These are phyloP conservation scores for Hycleus cichorii DNA, from an alignment of 1,140 invertebrate genomes.

Conservation along the genomic window DNA sequence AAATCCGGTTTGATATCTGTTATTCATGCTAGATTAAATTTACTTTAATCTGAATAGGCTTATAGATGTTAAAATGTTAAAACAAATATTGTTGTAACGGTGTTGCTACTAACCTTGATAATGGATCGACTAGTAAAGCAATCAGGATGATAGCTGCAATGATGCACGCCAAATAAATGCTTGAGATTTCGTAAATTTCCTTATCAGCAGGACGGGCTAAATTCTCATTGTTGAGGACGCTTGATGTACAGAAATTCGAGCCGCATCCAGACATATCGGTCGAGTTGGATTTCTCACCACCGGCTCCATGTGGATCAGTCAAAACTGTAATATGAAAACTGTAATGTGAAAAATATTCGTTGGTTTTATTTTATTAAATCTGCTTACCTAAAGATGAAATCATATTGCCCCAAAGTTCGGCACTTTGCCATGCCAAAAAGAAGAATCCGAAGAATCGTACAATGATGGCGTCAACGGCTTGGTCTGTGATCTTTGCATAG, in stretches of 20 bases:
- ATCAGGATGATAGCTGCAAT: conserved; percentile 78
- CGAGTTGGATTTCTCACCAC: conserved; percentile 26
- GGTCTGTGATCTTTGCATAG: conserved; percentile 79
- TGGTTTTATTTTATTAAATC: not conserved
- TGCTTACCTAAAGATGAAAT: conserved; percentile 85
- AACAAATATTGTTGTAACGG: too few species aligned
- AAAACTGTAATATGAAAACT: conserved; percentile 63
- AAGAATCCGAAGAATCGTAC: conserved; percentile 97
- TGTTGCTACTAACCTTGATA: conserved; percentile 59
- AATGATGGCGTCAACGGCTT: conserved; percentile 81
- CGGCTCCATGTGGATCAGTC: conserved; percentile 61
- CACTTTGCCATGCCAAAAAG: conserved; percentile 94
- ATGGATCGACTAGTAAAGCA: conserved; percentile 79
- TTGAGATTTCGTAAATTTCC: conserved; percentile 80
- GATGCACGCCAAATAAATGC: conserved; percentile 83
- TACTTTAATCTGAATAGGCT: too few species aligned
- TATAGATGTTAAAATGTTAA: too few species aligned
- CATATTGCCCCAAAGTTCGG: conserved; percentile 92
- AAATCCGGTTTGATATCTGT: too few species aligned
- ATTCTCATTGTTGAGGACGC: conserved; percentile 56
- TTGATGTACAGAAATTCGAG: conserved; percentile 72
- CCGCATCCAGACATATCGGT: conserved; percentile 51
- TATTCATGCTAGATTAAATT: too few species aligned
- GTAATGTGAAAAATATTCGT: not conserved
- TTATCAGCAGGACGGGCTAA: conserved; percentile 68